Base-by-base conservation (phyloP, 2,113 vertebrate species). In the Nycticebus coucang region DNA sequence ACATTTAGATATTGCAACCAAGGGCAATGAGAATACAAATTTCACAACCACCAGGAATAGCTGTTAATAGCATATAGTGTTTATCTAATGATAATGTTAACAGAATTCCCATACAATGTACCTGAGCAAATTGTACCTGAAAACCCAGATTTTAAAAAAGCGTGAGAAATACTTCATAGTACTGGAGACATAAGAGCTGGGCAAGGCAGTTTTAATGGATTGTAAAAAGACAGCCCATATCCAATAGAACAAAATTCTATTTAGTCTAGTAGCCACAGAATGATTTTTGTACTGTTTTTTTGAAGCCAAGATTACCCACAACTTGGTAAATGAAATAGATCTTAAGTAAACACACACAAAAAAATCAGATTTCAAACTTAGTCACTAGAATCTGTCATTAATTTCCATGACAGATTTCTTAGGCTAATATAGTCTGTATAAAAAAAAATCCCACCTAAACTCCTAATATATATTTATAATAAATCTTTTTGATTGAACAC, bases 261-360 rank as follows among this genome's bases (percentile, higher is more conserved):
- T 96, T 86, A 41, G 66, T 88, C 4, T 30, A 28, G 6, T 28
- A 77, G 60, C 30, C 64, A 37, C 19, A 50, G 60, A 68, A 95
- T 18, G 7, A 33, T 30, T 92, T 88, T 90, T 71, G 13, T 74
- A 26, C 83, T 94, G 7, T 57, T 95, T 95, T 74, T 50, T 50
- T 78, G 37, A 84, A 87, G 30, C 15, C 68, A 72, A 14, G 26
- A 68, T 22, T 71, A 64, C 50, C 35, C 35, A 10, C 41, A 69
- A 57, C n/a, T 93, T 82, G 84, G 55, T 92, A 83, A 85, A 21
- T 82, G 84, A 81, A 84, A 69, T 68, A 77, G 22, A 28, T 77
- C 6, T 28, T 91, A 55, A 87, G 18, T 71, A 19, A 55, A 74
- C 28, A 74, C 22, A 75, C 1, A 62, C n/a, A n/a, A n/a, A n/a